Evolutionary conservation across 2,888 invertebrate species (phyloP).

Genomic region (Itoplectis maculator): DNA sequence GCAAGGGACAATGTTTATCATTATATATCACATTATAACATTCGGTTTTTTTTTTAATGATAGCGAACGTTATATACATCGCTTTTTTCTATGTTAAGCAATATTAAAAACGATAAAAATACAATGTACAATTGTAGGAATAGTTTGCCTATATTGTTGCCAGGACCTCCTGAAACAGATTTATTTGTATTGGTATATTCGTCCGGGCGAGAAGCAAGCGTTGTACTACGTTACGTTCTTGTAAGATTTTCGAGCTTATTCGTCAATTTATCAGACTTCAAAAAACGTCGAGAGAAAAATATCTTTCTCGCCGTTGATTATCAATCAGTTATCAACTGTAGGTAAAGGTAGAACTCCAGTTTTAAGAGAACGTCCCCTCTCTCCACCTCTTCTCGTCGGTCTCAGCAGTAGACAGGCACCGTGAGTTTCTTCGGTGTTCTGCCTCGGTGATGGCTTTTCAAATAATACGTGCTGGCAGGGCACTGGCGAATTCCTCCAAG

Average conservation of each 20-base stretch:
- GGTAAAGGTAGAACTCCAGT: background rate
- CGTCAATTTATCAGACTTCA: background rate
- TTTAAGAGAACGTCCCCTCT: too few species aligned
- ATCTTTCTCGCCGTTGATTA: background rate
- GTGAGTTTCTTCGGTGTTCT: constrained; percentile 13
- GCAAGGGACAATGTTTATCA: background rate
- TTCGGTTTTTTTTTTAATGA: too few species aligned
- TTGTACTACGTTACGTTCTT: too few species aligned
- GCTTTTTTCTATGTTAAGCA: too few species aligned
- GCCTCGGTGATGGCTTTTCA: constrained; percentile 74
- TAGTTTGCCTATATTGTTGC: too few species aligned
- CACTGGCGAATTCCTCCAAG: constrained; percentile 66
- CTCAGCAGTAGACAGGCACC: background rate
- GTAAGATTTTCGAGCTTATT: too few species aligned
- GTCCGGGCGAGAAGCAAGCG: too few species aligned
- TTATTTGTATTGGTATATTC: too few species aligned
- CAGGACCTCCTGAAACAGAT: too few species aligned
- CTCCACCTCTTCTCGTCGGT: background rate
- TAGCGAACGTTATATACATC: too few species aligned
- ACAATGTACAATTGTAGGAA: too few species aligned
- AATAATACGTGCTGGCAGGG: constrained; percentile 70
- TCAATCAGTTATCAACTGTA: background rate
- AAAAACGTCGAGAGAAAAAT: background rate
- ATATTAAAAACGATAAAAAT: too few species aligned
- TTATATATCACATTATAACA: background rate